Conservation (phyloP, 1,140 invertebrate genomes). For the Contarinia nasturtii region DNA sequence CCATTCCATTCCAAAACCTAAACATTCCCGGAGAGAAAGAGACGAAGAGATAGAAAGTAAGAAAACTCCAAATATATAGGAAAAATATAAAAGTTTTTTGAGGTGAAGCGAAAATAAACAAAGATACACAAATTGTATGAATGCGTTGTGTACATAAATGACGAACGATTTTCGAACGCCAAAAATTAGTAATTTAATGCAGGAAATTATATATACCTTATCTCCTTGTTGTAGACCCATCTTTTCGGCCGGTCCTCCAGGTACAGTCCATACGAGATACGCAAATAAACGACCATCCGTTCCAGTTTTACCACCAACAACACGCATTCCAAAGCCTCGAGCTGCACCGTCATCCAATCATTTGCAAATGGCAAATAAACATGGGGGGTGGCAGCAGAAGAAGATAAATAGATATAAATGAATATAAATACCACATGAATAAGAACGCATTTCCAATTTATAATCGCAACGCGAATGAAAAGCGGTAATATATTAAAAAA, state of each 20-base stretch:
- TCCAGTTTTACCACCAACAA: constrained; percentile 74
- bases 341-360: constrained; percentile 30
- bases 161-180: not conserved
- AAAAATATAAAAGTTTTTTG: not conserved
- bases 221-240: constrained; percentile 69
- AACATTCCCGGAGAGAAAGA: not conserved
- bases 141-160: too few relatives aligned
- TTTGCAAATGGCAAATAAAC: not conserved
- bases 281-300: constrained; percentile 68
- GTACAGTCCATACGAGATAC: constrained; percentile 78
- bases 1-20: constrained; percentile 67
- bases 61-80: not conserved
- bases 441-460: not conserved
- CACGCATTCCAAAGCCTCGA: constrained; percentile 78
- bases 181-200: not conserved
- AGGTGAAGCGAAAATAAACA: too few relatives aligned
- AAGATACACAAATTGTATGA: too few relatives aligned
- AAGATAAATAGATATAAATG: not conserved
- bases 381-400: not conserved
- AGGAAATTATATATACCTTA: constrained; percentile 37
- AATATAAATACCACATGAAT: not conserved
- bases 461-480: not conserved
- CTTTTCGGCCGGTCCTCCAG: constrained; percentile 75
- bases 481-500: not conserved
- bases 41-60: not conserved